These are phyloP conservation scores for Lutjanus argentimaculatus DNA, from an alignment of 2,797 vertebrate species.

Conservation along the genomic window DNA sequence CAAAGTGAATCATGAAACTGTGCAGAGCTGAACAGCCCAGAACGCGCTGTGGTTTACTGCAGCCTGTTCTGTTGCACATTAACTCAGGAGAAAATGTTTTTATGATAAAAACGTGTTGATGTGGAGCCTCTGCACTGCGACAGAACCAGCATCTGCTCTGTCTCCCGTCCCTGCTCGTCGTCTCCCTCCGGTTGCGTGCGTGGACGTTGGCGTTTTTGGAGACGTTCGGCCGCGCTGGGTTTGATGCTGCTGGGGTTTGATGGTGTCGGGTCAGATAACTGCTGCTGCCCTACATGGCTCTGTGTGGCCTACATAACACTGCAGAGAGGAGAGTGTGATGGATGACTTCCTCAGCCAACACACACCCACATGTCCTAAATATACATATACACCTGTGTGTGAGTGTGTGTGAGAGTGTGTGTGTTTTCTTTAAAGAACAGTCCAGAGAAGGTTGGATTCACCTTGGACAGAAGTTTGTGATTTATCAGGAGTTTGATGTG, in stretches of 20 bases:
- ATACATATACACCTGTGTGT: conserved; percentile 4
- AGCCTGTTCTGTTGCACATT: too few species aligned
- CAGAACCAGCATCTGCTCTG: neutral
- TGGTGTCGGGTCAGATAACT: conserved; percentile 49
- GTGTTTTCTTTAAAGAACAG: neutral
- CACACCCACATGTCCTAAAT: conserved; percentile 53
- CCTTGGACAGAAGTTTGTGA: neutral
- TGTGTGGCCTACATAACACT: conserved; percentile 65
- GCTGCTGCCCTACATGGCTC: conserved; percentile 65
- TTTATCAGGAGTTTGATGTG: too few species aligned
- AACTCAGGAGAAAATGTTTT: too few species aligned
- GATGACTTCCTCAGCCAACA: conserved; percentile 31
- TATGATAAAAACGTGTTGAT: too few species aligned
- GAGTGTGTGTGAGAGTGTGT: neutral
- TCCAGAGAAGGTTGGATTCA: conserved; percentile 11
- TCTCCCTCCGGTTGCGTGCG: neutral
- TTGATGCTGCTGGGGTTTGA: conserved; percentile 20
- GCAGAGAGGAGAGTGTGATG: conserved; percentile 58
- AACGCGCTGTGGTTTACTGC: too few species aligned
- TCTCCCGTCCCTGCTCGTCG: neutral
- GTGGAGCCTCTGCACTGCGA: too few species aligned
- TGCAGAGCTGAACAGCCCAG: too few species aligned
- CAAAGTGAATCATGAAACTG: too few species aligned
- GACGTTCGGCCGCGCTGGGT: neutral
- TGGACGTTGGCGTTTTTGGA: neutral